phyloP scores from a whole-genome alignment of 2,888 invertebrate genomes.

The Arge pagana region DNA sequence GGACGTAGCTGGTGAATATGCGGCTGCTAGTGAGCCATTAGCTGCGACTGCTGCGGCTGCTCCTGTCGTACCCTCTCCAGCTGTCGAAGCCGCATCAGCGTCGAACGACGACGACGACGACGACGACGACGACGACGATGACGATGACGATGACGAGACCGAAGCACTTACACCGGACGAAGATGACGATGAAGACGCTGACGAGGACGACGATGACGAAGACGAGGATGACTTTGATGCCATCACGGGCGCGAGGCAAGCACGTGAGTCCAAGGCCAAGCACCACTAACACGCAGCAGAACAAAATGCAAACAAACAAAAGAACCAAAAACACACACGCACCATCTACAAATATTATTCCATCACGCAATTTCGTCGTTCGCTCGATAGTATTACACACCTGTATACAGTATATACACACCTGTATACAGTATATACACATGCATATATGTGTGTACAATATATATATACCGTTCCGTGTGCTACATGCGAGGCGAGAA shows the following conservation, averaged over 20 bases:
- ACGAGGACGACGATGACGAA: slow-evolving; percentile 70
- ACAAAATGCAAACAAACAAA: not conserved
- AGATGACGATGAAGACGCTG: slow-evolving; percentile 70
- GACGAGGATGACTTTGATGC: slow-evolving; percentile 70
- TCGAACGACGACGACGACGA: slow-evolving; percentile 55
- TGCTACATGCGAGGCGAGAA: too few species aligned
- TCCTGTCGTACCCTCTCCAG: slow-evolving; percentile 34
- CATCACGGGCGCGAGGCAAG: slow-evolving; percentile 71
- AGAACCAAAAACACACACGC: not conserved
- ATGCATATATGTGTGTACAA: too few species aligned
- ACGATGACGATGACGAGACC: slow-evolving; percentile 54
- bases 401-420: too few species aligned
- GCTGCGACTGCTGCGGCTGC: slow-evolving; percentile 27
- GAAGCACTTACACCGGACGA: too few species aligned
- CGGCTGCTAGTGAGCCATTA: slow-evolving; percentile 37
- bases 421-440: too few species aligned
- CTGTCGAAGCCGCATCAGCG: slow-evolving; percentile 39
- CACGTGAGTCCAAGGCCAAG: slow-evolving; percentile 85
- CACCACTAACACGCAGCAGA: slow-evolving; percentile 45
- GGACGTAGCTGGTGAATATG: slow-evolving; percentile 54
- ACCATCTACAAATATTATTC: too few species aligned
- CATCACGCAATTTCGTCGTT: too few species aligned
- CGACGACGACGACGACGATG: slow-evolving; percentile 57
- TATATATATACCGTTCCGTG: too few species aligned
- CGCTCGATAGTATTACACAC: too few species aligned